Percentiles rank a stretch among this genome's conserved stretches.
Evolutionary conservation across 2,888 invertebrate genomes (phyloP).

Genomic region (Tachina fera): DNA sequence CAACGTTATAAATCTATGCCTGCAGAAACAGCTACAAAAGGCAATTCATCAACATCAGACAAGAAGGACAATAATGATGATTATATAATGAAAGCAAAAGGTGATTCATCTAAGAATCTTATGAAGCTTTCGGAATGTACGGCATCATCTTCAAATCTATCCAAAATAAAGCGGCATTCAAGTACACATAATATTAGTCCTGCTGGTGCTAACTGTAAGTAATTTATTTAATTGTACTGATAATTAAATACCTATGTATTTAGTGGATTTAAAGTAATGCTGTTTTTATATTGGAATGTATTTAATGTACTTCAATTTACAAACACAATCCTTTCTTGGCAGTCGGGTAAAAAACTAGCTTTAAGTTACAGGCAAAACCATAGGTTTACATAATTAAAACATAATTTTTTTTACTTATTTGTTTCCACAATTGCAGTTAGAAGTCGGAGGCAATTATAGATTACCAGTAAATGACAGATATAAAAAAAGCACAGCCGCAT

Average conservation of each 20-base stretch:
- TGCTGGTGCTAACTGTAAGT: slow-evolving; percentile 72
- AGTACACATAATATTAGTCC: slow-evolving; percentile 77
- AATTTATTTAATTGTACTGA: neutral
- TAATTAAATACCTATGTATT: neutral
- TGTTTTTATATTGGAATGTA: too few species aligned
- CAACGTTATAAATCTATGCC: slow-evolving; percentile 81
- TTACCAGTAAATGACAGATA: neutral
- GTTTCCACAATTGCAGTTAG: slow-evolving; percentile 55
- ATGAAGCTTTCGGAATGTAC: slow-evolving; percentile 1
- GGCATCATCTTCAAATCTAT: slow-evolving; percentile 14
- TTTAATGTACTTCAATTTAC: too few species aligned
- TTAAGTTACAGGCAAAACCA: too few species aligned
- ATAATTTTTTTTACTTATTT: slow-evolving; percentile 1
- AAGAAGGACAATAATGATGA: slow-evolving; percentile 20
- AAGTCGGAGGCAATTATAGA: slow-evolving; percentile 56
- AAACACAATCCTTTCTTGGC: too few species aligned
- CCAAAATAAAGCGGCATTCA: slow-evolving; percentile 78
- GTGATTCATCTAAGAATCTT: neutral
- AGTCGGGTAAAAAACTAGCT: too few species aligned
- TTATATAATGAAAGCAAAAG: neutral
- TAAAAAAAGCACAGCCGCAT: neutral
- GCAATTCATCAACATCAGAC: neutral
- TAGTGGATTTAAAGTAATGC: too few species aligned
- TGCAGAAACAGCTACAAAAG: slow-evolving; percentile 4
- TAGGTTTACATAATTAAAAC: too few species aligned